Evolutionary conservation across 2,113 vertebrate species (phyloP).

Genomic region (Nothocercus nigrocapillus): DNA sequence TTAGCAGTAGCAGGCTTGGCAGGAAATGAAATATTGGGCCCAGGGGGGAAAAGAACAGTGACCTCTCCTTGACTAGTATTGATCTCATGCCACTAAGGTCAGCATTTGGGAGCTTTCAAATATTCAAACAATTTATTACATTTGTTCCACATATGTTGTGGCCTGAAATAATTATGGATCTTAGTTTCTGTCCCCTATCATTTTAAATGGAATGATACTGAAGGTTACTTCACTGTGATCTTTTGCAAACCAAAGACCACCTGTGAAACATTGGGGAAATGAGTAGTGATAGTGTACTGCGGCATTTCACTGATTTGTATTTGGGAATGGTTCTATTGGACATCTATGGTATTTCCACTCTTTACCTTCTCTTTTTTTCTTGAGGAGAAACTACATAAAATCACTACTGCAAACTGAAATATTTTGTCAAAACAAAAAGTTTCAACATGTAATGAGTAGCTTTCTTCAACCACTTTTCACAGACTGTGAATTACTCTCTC

Average conservation of each 20-base stretch:
- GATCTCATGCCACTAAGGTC: conserved; percentile 20
- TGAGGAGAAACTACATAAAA: background rate
- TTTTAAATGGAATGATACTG: background rate
- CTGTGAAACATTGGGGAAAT: background rate
- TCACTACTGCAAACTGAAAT: background rate
- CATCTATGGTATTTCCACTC: background rate
- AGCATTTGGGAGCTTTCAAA: background rate
- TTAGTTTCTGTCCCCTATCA: background rate
- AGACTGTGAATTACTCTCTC: background rate
- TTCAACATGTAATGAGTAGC: background rate
- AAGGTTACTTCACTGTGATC: background rate
- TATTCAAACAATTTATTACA: background rate
- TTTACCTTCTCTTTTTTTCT: background rate
- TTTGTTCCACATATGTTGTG: background rate
- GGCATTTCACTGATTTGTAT: background rate
- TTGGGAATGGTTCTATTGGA: background rate
- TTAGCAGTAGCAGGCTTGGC: background rate
- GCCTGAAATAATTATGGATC: conserved; percentile 22
- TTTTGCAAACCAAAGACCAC: background rate
- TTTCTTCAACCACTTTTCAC: background rate
- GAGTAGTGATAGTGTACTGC: background rate
- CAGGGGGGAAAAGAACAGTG: background rate
- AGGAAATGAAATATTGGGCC: conserved; percentile 7
- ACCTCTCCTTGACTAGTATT: conserved; percentile 35
- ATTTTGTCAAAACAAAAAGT: background rate